phyloP scores from a whole-genome alignment of 2,797 vertebrate species.

The Sibirionetta formosa region DNA sequence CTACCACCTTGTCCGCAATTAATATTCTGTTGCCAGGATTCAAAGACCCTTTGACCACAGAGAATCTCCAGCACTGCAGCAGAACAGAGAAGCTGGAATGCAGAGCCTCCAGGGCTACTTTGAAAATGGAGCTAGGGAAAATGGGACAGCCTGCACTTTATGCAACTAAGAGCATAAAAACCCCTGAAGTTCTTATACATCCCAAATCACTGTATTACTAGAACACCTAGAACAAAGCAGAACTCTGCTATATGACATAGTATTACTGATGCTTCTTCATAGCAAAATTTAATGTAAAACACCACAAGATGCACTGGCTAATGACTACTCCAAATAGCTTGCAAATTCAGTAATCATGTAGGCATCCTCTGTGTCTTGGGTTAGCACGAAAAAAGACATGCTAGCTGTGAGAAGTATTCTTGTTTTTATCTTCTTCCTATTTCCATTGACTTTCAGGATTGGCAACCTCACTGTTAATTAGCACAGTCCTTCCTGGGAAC shows the following conservation, averaged over 20 bases:
- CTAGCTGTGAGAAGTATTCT: background rate
- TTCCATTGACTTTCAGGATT: background rate
- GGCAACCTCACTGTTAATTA: background rate
- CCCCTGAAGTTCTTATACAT: background rate
- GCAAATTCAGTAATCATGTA: background rate
- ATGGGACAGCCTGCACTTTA: background rate
- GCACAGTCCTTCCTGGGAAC: background rate
- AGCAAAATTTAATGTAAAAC: background rate
- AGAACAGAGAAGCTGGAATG: background rate
- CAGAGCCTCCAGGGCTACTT: background rate
- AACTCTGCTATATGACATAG: background rate
- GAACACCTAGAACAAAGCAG: background rate
- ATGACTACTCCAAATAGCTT: background rate
- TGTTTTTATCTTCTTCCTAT: background rate
- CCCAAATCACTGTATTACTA: background rate
- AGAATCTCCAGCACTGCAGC: background rate
- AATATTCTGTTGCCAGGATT: background rate
- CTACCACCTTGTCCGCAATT: background rate
- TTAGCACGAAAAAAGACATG: background rate
- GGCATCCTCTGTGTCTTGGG: background rate
- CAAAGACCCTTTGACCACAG: background rate
- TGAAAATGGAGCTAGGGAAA: background rate
- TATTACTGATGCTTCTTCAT: background rate
- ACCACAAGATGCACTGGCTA: background rate
- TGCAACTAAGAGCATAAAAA: background rate